Conservation (phyloP, 2,113 vertebrate species). For the Baryphthengus martii region DNA sequence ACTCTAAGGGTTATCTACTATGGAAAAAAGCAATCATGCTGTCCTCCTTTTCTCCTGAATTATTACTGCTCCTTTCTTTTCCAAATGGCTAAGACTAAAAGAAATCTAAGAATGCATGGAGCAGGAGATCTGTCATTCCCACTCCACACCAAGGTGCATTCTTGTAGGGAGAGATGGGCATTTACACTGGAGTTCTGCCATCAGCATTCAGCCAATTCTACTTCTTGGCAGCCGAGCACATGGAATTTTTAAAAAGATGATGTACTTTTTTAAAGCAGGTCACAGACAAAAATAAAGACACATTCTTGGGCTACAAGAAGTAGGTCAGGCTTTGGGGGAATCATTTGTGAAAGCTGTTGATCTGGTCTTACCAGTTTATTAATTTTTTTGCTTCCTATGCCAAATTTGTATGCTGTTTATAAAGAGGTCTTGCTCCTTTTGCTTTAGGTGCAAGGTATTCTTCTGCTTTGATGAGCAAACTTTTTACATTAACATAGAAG, state of each 20-base stretch:
- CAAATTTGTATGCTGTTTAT: neutral
- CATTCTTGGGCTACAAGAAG: slow-evolving; percentile 51
- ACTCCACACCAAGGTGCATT: slow-evolving; percentile 38
- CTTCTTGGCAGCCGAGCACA: neutral
- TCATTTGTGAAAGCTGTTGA: slow-evolving; percentile 13
- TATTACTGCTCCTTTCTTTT: slow-evolving; percentile 3
- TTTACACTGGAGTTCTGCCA: slow-evolving; percentile 58
- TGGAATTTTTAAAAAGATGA: slow-evolving; percentile 49
- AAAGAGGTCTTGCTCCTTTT: neutral
- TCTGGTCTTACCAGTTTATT: slow-evolving; percentile 1
- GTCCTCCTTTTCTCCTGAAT: neutral
- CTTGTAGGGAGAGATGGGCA: slow-evolving; percentile 50
- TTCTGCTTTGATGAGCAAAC: neutral
- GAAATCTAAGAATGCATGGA: slow-evolving; percentile 4
- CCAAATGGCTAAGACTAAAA: slow-evolving; percentile 27
- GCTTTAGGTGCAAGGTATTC: neutral
- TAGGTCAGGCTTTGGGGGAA: slow-evolving; percentile 60
- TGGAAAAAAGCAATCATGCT: neutral
- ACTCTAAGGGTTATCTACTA: neutral
- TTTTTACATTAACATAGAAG: neutral
- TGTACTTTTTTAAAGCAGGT: slow-evolving; percentile 47
- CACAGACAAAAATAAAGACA: slow-evolving; percentile 61
- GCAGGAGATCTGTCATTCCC: slow-evolving; percentile 35
- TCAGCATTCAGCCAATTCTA: slow-evolving; percentile 18
- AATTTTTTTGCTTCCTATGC: neutral